These are phyloP conservation scores for Tetrao urogallus DNA, from an alignment of 2,113 vertebrate genomes.

Conservation along the genomic window DNA sequence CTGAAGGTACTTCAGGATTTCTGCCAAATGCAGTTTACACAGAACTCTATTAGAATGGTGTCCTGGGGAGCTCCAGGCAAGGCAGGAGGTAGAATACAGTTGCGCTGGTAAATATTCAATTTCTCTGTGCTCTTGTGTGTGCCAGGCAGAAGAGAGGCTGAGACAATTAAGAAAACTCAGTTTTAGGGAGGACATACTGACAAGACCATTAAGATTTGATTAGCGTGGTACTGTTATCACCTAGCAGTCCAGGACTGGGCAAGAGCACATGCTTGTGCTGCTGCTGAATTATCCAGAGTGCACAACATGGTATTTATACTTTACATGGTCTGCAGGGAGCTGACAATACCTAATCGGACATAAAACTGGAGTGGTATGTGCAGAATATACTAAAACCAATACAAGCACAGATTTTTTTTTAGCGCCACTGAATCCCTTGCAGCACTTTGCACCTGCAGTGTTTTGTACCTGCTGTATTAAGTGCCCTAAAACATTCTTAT, in stretches of 20 bases:
- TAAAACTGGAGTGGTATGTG: background rate
- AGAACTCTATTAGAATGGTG: background rate
- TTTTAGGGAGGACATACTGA: background rate
- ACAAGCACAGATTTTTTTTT: background rate
- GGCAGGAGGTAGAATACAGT: slow-evolving; percentile 44
- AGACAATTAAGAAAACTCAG: slow-evolving; percentile 57
- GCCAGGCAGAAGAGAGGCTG: slow-evolving; percentile 5
- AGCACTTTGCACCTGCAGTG: background rate
- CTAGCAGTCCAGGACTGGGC: background rate
- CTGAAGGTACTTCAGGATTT: background rate
- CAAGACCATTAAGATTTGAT: background rate
- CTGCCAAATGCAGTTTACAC: slow-evolving; percentile 10
- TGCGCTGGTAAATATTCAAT: slow-evolving; percentile 53
- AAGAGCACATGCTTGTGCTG: background rate
- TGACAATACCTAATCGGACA: background rate
- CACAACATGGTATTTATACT: background rate
- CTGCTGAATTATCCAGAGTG: background rate
- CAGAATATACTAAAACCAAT: background rate
- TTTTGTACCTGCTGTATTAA: background rate
- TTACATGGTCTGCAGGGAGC: background rate
- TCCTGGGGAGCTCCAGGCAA: background rate
- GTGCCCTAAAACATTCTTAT: background rate
- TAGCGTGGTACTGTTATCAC: background rate
- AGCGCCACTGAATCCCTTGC: background rate
- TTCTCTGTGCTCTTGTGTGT: slow-evolving; percentile 36